Evolutionary conservation across 2,888 invertebrate species (phyloP), one percentile per base, ranked within the genome.

Genomic region (Agrilus mali): DNA sequence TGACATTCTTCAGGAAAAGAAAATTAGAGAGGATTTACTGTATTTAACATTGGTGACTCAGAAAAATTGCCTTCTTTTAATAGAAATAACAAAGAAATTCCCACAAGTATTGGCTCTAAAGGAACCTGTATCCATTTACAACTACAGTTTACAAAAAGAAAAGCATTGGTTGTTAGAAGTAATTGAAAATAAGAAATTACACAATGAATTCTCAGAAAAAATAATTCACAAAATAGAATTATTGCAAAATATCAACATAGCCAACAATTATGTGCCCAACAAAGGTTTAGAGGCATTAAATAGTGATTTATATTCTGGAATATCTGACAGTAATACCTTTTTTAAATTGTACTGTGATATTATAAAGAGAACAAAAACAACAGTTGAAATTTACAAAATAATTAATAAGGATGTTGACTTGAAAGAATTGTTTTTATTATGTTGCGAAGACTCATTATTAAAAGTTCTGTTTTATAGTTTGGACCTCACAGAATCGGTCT

Each of bases 141-240:
- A 60, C 50, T 62, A 58, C 51, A 58, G 58, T 40, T 50, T 60
- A 44, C 60, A 56, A 46, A 57, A 56, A 42, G 56, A 56, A 13
- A 45, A 53, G 32, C 64, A 66, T 51, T 67, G 67, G 67, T 50
- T 67, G 44, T 46, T 55, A 40, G 53, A 60, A 41, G 43, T 61
- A 34, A 45, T 65, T 22, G 50, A 54, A 27, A 53, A 49, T 46
- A 45, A 52, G 35, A 42, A 44, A n/a, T 40, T 47, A 43, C 20
- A 43, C 15, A 40, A 47, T 44, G 43, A 46, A 43, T 49, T 57
- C 41, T 45, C 49, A 37, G 44, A 51, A 36, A 47, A 44, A 32
- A 49, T 58, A 42, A 50, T 49, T 33, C 47, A 55, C 37, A 57
- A 55, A 42, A 45, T 65, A 4, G 37, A 50, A 5, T 47, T 55